Evolutionary conservation across 2,113 vertebrate species (phyloP).

Genomic region (Alectura lathami): DNA sequence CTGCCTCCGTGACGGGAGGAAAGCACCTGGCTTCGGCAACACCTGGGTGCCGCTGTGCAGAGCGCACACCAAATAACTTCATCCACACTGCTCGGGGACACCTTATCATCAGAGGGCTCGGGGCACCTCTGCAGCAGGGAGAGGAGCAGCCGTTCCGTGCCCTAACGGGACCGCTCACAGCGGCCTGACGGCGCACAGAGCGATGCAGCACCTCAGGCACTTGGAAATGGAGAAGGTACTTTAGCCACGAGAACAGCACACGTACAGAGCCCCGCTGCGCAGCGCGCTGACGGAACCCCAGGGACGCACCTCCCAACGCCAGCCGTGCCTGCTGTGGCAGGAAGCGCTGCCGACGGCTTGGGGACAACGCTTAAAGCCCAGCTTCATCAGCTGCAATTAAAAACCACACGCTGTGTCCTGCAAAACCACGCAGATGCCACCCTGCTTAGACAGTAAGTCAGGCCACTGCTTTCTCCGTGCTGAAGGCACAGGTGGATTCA

Average conservation of each 20-base stretch:
- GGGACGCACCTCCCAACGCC: background rate
- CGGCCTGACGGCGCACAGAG: no score
- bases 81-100: background rate
- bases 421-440: accelerated
- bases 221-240: no score
- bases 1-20: no score
- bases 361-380: background rate
- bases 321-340: accelerated
- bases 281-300: background rate
- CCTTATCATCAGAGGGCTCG: background rate
- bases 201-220: background rate
- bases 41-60: no score
- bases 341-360: background rate
- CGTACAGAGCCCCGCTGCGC: background rate
- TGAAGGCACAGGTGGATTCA: background rate
- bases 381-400: background rate
- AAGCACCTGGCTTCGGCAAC: no score
- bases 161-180: no score
- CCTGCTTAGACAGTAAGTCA: accelerated
- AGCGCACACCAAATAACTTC: no score
- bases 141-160: no score
- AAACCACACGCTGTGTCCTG: background rate
- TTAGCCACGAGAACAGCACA: accelerated
- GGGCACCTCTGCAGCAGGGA: background rate
- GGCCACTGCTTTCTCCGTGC: background rate